These are phyloP conservation scores for Brevipalpus yothersi DNA, from an alignment of 1,140 invertebrate species.

Conservation along the genomic window DNA sequence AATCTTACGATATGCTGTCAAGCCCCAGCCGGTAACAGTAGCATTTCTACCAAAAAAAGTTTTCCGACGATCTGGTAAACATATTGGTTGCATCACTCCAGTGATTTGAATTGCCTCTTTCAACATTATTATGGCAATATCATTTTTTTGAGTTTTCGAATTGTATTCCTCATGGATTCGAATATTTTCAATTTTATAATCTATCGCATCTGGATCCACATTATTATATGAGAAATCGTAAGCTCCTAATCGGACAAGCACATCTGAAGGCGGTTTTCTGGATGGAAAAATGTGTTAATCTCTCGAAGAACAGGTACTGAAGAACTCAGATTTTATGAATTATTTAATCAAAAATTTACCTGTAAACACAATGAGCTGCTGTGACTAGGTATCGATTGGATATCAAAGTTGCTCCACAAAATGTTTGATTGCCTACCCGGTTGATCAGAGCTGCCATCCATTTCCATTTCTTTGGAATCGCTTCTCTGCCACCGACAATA, in stretches of 20 bases:
- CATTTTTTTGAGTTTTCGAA: slow-evolving; percentile 30
- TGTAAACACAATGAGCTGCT: slow-evolving; percentile 72
- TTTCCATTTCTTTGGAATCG: slow-evolving; percentile 9
- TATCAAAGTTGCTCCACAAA: slow-evolving; percentile 36
- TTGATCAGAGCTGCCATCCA: slow-evolving; percentile 10
- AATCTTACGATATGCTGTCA: not conserved
- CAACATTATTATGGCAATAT: too few species aligned
- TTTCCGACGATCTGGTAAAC: slow-evolving; percentile 37
- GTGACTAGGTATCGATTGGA: slow-evolving; percentile 75
- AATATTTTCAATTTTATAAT: slow-evolving; percentile 30
- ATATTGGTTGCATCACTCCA: slow-evolving; percentile 68
- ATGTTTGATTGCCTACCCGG: not conserved
- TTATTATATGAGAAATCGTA: slow-evolving; percentile 14
- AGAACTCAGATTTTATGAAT: too few species aligned
- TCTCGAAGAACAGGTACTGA: too few species aligned
- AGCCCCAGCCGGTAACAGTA: slow-evolving; percentile 14
- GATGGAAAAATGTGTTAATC: too few species aligned
- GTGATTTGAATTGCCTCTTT: slow-evolving; percentile 23
- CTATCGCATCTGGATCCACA: slow-evolving; percentile 11
- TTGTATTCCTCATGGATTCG: slow-evolving; percentile 50
- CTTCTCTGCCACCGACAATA: slow-evolving; percentile 11
- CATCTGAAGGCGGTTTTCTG: not conserved
- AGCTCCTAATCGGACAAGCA: slow-evolving; percentile 7
- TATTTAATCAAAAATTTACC: not conserved
- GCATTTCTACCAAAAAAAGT: slow-evolving; percentile 7